Percentiles rank a stretch among this genome's conserved stretches.
These are phyloP conservation scores for Schizopygopsis pylzovi DNA, from an alignment of 2,797 vertebrate species.

Conservation along the genomic window DNA sequence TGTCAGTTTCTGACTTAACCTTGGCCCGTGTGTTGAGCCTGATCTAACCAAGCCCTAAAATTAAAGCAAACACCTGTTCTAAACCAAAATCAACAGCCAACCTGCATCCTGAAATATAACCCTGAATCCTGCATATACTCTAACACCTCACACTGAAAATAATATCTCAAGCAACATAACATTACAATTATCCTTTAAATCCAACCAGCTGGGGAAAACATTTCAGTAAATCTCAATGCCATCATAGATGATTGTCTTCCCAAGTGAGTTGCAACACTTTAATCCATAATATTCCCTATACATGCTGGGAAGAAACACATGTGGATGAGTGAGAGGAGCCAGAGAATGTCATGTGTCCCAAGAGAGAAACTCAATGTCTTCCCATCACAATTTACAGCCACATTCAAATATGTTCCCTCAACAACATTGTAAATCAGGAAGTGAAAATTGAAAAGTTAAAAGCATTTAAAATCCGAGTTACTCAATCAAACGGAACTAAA, in stretches of 20 bases:
- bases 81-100: constrained; percentile 15
- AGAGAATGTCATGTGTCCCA: constrained; percentile 9
- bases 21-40: constrained; percentile 20
- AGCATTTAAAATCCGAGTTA: background rate
- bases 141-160: background rate
- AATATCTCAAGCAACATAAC: background rate
- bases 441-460: constrained; percentile 2
- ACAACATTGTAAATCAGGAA: background rate
- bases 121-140: background rate
- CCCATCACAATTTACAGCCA: constrained; percentile 24
- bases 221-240: background rate
- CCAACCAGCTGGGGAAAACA: constrained; percentile 11
- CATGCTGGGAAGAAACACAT: constrained; percentile 15
- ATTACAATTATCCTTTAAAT: background rate
- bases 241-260: background rate
- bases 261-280: constrained; percentile 20
- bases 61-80: background rate
- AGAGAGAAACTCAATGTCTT: constrained; percentile 21
- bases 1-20: constrained; percentile 11
- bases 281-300: constrained; percentile 11
- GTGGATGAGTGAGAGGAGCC: constrained; percentile 20
- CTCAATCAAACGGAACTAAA: background rate
- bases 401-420: constrained; percentile 26
- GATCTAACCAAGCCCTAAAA: constrained; percentile 7
- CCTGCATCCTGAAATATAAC: background rate